Evolutionary conservation across 2,113 vertebrate genomes (phyloP).

Genomic region (Plotosus lineatus): DNA sequence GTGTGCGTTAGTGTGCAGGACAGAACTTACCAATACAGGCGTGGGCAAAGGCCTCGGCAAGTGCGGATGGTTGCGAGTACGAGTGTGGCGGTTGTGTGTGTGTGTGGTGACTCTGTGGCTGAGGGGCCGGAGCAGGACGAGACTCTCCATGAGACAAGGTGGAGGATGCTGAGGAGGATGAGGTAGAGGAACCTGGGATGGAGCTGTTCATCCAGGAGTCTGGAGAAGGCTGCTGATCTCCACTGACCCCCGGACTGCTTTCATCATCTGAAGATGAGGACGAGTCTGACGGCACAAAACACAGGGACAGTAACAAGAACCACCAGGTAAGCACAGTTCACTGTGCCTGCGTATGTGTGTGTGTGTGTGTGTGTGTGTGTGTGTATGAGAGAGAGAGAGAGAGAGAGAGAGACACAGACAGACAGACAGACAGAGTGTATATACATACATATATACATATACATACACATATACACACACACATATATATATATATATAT

Average conservation of each 20-base stretch:
- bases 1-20: not conserved
- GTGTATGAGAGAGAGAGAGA: no score
- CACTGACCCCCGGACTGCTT: constrained; percentile 64
- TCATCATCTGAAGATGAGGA: constrained; percentile 97
- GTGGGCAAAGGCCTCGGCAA: constrained; percentile 85
- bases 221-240: constrained; percentile 81
- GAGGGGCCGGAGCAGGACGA: constrained; percentile 73
- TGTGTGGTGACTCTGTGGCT: constrained; percentile 62
- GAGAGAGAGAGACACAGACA: no score
- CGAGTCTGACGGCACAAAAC: constrained; percentile 78
- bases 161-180: constrained; percentile 97
- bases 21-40: constrained; percentile 84
- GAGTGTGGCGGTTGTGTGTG: constrained; percentile 54
- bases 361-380: constrained; percentile 12
- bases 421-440: no score
- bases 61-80: constrained; percentile 73
- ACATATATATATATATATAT: no score
- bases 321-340: not conserved
- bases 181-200: constrained; percentile 96
- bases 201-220: constrained; percentile 95
- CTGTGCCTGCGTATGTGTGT: not conserved
- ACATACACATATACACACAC: no score
- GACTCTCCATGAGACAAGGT: constrained; percentile 93
- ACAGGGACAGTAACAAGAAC: not conserved
- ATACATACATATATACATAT: no score